Evolutionary conservation across 2,113 vertebrate species (phyloP).

Genomic region (Archocentrus centrarchus): DNA sequence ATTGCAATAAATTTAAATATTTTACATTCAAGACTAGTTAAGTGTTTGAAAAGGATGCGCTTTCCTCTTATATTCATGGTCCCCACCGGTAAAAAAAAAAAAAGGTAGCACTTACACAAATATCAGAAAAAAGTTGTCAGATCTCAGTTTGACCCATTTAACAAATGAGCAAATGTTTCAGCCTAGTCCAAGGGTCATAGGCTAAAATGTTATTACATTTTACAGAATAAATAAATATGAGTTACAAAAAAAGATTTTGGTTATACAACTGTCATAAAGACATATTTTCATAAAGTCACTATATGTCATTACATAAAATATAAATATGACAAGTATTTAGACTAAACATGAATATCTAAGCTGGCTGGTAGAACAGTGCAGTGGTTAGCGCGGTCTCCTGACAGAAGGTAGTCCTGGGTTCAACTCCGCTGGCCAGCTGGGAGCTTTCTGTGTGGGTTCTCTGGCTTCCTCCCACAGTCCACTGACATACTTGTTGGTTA

Average conservation of each 20-base stretch:
- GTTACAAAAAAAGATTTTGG: background rate
- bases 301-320: background rate
- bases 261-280: background rate
- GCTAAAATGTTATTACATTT: background rate
- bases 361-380: too few relatives aligned
- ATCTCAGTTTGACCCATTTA: background rate
- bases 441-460: too few relatives aligned
- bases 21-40: background rate
- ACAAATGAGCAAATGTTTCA: background rate
- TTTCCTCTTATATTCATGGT: accelerated
- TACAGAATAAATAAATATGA: background rate
- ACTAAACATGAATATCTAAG: too few relatives aligned
- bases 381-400: too few relatives aligned
- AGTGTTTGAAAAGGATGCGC: background rate
- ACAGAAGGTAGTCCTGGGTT: too few relatives aligned
- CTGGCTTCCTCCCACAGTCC: too few relatives aligned
- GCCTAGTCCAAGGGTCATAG: background rate
- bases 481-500: too few relatives aligned
- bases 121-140: background rate
- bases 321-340: too few relatives aligned
- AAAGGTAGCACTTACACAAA: background rate
- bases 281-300: background rate
- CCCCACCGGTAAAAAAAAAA: background rate
- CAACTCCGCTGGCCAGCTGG: too few relatives aligned
- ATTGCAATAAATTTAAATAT: background rate